Conservation (phyloP, 2,888 invertebrate species). For the Tenthredo mesomela region DNA sequence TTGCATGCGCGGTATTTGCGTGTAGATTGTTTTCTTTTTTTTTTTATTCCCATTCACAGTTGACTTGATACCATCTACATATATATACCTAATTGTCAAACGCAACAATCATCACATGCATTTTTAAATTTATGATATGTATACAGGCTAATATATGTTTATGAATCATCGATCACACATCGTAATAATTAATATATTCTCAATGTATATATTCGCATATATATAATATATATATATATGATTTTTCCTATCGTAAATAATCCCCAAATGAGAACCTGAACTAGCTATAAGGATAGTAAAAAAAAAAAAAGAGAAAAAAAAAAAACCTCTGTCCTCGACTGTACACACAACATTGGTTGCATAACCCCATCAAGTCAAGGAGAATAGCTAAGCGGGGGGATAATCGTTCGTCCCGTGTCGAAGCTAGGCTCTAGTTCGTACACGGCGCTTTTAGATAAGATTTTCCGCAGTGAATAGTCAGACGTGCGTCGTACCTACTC, state of each 20-base stretch:
- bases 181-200: neutral
- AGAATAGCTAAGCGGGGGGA: constrained; percentile 23
- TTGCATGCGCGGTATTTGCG: neutral
- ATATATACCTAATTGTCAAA: constrained; percentile 5
- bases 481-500: constrained; percentile 9
- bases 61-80: neutral
- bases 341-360: constrained; percentile 37
- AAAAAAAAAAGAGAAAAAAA: neutral
- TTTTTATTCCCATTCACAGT: neutral
- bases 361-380: constrained; percentile 32
- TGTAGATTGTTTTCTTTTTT: neutral
- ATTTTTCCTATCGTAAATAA: neutral
- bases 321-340: constrained; percentile 17
- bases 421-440: constrained; percentile 21
- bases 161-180: neutral
- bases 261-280: neutral
- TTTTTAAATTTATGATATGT: neutral
- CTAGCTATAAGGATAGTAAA: neutral
- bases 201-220: too few species aligned
- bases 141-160: too few species aligned
- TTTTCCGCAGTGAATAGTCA: constrained; percentile 30
- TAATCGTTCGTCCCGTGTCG: constrained; percentile 16
- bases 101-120: neutral
- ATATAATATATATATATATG: too few species aligned
- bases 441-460: constrained; percentile 26